Base-by-base conservation (phyloP, 2,888 invertebrate genomes). In the Drosophila mettleri region DNA sequence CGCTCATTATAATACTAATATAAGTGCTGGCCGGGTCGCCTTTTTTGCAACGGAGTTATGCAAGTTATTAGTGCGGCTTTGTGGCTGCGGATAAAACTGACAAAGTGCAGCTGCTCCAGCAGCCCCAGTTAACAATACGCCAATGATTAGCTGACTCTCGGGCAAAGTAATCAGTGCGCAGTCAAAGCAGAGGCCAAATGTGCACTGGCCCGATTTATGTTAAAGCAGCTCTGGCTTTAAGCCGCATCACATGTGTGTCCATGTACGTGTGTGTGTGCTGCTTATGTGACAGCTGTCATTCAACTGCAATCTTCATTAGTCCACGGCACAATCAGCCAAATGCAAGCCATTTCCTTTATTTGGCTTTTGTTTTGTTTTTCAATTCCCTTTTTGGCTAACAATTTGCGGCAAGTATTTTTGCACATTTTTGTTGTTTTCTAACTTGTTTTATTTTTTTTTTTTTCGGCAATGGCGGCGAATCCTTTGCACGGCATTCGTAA, bases 301-400 rank as follows among this genome's bases (percentile, higher is more conserved):
- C 65, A 58, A 34, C 68, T 71, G 79, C 83, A 75, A 80, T 84
- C 81, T 78, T 81, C 80, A 85, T 86, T 86, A 84, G 71, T 54
- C 69, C 62, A 58, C 38, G 70, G 62, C 59, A 83, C 82, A 85
- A 86, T 85, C 84, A 85, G 54, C 71, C 36, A 83, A 86, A 80
- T 85, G 85, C 76, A 85, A 49, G 53, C 10, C 61, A 20, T 20
- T n/a, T 16, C 4, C 16, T 16, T 22, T 34, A 22, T 16, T 34
- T 51, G 22, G n/a, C 8, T 46, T 45, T 46, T 34, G 14, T 48
- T 41, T 41, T 18, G 34, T 39, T 51, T 49, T 27, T 20, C 55
- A 36, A 46, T 60, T 69, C 46, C 18, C 6, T 31, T 41, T 46
- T 58, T 39, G 41, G 59, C 67, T 45, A 59, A 71, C 74, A 69